phyloP scores from a whole-genome alignment of 2,888 invertebrate genomes.

The Tipula unca region DNA sequence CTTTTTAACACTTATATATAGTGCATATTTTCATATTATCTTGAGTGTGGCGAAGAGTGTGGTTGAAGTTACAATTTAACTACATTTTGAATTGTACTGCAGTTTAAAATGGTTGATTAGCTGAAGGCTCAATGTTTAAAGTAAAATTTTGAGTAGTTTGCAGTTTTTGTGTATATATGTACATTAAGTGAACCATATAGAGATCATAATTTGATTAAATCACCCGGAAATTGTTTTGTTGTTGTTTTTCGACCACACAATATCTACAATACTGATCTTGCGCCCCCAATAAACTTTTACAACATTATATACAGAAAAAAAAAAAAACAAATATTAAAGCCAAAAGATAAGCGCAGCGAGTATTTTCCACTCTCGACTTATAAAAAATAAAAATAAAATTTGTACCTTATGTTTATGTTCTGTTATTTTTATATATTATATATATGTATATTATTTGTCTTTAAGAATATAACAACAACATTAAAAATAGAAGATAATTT shows the following conservation, averaged over 20 bases:
- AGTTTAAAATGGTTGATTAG: too few species aligned
- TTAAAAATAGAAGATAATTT: slow-evolving; percentile 15
- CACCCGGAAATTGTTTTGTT: not conserved
- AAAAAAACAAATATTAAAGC: slow-evolving; percentile 8
- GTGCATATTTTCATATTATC: not conserved
- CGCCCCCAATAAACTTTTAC: not conserved
- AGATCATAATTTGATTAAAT: not conserved
- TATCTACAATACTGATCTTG: not conserved
- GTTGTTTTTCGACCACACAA: not conserved
- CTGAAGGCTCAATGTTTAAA: too few species aligned
- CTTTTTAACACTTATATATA: too few species aligned
- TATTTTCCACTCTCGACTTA: not conserved
- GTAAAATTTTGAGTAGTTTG: too few species aligned
- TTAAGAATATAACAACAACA: slow-evolving; percentile 14
- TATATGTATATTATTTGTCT: not conserved
- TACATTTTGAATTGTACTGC: not conserved
- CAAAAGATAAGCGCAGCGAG: not conserved
- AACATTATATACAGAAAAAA: not conserved
- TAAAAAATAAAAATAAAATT: not conserved
- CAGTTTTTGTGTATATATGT: too few species aligned
- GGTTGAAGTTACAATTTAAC: not conserved
- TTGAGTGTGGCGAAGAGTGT: not conserved
- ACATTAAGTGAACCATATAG: too few species aligned
- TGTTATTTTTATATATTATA: not conserved
- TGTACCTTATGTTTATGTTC: slow-evolving; percentile 14